These are phyloP conservation scores for Leucophora obtusa DNA, from an alignment of 2,888 invertebrate genomes.

Conservation along the genomic window DNA sequence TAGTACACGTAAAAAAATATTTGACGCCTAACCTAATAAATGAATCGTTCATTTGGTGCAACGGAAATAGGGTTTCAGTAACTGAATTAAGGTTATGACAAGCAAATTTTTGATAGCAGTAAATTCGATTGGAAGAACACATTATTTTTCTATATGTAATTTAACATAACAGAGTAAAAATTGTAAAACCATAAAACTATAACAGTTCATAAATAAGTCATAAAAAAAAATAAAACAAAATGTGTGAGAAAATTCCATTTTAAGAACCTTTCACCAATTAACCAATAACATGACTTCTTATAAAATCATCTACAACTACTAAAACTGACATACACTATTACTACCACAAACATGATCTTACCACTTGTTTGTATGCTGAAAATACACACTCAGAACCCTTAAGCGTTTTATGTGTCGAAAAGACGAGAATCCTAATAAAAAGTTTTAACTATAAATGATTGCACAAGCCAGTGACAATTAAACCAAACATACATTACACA, in stretches of 20 bases:
- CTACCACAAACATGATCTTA: slow-evolving; percentile 13
- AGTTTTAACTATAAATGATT: slow-evolving; percentile 29
- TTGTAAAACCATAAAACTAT: slow-evolving; percentile 22
- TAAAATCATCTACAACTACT: slow-evolving; percentile 6
- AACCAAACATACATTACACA: slow-evolving; percentile 31
- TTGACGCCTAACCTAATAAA: too few species aligned
- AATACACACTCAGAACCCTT: slow-evolving; percentile 37
- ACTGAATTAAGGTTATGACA: too few species aligned
- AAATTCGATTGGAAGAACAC: too few species aligned
- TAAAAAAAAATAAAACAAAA: slow-evolving; percentile 24
- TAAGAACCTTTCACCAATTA: slow-evolving; percentile 61
- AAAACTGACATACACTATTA: neutral
- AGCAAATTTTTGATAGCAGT: too few species aligned
- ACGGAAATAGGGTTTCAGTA: too few species aligned
- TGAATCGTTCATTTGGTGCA: too few species aligned
- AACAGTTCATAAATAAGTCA: neutral
- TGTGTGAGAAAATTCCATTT: slow-evolving; percentile 62
- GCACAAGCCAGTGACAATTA: slow-evolving; percentile 47
- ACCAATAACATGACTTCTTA: slow-evolving; percentile 39
- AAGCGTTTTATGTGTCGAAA: slow-evolving; percentile 22
- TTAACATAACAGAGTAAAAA: neutral
- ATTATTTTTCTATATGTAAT: too few species aligned
- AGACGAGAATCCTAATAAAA: slow-evolving; percentile 35
- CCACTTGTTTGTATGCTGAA: neutral
- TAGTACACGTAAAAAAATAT: too few species aligned